Conservation (phyloP, 2,113 vertebrate genomes). For the Emydocephalus ijimae region DNA sequence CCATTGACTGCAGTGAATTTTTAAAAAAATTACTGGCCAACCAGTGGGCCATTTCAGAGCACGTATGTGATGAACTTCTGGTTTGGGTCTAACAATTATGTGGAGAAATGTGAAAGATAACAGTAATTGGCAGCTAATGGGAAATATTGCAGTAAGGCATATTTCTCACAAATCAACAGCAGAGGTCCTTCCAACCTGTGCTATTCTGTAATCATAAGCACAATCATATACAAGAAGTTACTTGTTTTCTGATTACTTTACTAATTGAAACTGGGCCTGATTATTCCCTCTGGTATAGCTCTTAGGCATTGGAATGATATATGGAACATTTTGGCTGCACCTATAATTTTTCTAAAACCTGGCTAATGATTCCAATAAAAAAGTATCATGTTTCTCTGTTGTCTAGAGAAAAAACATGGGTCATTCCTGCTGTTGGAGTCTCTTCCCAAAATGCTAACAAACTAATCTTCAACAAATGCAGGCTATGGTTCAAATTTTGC, state of each 20-base stretch:
- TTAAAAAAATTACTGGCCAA: background rate
- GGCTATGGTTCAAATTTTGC: background rate
- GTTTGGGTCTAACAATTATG: background rate
- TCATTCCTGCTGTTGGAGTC: background rate
- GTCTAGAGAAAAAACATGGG: background rate
- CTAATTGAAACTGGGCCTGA: background rate
- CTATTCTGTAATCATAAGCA: background rate
- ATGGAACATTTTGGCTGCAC: background rate
- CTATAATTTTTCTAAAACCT: background rate
- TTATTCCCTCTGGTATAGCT: background rate
- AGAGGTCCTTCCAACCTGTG: background rate
- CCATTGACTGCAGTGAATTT: background rate
- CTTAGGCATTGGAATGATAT: background rate
- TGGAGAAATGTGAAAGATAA: background rate
- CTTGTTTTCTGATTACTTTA: background rate
- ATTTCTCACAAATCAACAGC: background rate
- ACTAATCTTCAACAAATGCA: background rate
- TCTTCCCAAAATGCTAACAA: background rate
- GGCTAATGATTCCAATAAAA: background rate
- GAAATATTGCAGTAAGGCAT: background rate
- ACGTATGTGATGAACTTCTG: background rate
- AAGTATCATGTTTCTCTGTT: background rate
- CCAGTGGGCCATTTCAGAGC: background rate
- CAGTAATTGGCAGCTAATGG: background rate
- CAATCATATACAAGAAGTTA: background rate